phyloP scores from a whole-genome alignment of 2,113 vertebrate genomes.

The Dolichotis patagonum region DNA sequence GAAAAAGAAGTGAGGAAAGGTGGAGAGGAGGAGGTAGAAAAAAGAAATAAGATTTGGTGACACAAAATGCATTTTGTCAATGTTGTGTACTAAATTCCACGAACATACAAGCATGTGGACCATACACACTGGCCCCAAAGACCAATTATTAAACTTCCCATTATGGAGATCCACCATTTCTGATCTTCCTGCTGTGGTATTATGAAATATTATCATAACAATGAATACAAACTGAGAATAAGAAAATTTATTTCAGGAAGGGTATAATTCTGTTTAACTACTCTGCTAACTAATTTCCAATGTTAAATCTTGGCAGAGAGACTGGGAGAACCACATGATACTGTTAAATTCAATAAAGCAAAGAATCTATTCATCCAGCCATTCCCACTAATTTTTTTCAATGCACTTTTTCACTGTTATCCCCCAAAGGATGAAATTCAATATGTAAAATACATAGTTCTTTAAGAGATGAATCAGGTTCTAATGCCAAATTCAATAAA shows the following conservation, averaged over 20 bases:
- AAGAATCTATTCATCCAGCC: conserved; percentile 52
- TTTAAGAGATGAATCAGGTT: conserved; percentile 74
- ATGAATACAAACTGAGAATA: neutral
- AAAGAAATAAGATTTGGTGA: neutral
- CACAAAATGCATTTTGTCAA: neutral
- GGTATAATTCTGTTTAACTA: neutral
- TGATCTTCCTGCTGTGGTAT: neutral
- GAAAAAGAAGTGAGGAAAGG: too few species aligned
- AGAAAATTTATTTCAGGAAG: neutral
- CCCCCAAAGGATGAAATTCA: conserved; percentile 75
- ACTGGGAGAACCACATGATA: neutral
- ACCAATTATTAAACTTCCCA: neutral
- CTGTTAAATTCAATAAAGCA: neutral
- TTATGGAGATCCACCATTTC: neutral
- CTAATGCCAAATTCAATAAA: conserved; percentile 81
- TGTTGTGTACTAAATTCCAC: neutral
- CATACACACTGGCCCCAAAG: rapidly evolving
- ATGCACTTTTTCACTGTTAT: conserved; percentile 66
- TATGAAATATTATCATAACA: neutral
- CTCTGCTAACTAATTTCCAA: neutral
- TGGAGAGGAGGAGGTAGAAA: neutral
- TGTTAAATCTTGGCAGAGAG: conserved; percentile 1
- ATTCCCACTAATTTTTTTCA: conserved; percentile 51
- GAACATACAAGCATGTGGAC: rapidly evolving
- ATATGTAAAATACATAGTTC: conserved; percentile 74